Evolutionary conservation across 23 tunicate genomes (phyloP), one percentile per base, ranked within the genome.

Genomic region (Trididemnum miniatum): DNA sequence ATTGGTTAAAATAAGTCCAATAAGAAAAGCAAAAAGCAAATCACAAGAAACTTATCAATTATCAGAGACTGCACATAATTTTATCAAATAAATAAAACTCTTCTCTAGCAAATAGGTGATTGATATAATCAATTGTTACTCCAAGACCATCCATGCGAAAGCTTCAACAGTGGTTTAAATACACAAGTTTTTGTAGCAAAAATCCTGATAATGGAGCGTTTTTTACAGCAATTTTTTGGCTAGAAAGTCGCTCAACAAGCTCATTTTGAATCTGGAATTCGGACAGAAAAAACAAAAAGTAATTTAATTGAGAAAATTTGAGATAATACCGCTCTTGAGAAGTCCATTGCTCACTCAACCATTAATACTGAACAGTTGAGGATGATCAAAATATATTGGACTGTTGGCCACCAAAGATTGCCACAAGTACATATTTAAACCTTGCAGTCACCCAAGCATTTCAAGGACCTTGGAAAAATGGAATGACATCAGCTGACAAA

Each of bases 171-270:
- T 33, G 18, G 3, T n/a, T 67, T 67, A 38, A 30, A 7, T 32
- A 31, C 31, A 67, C 75, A 12, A 30, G 75, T 67, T 67, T 67
- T 67, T 67, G 75, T 67, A 67, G 38, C 75, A 9, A 67, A 67
- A 31, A 20, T 62, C n/a, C 5, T n/a, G 67, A n/a, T n/a, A 18
- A 62, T 24, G 67, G 5, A 12, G 26, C 23, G n/a, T 12, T 62
- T 22, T 62, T 44, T 9, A 44, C 54, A 44, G 15, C 12, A 44
- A 44, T 15, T 44, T 15, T 15, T 9, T 15, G 54, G 54, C 54
- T 7, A 44, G 32, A 31, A 31, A 12, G 75, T 12, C 3, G n/a
- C 7, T 67, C 37, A 24, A 12, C 38, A 67, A 32, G 7, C 38
- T 5, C 3, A 4, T 20, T 7, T 3, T 67, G 38, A 62, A 62